Base-by-base conservation (phyloP, 2,888 invertebrate species). In the Phania funesta region DNA sequence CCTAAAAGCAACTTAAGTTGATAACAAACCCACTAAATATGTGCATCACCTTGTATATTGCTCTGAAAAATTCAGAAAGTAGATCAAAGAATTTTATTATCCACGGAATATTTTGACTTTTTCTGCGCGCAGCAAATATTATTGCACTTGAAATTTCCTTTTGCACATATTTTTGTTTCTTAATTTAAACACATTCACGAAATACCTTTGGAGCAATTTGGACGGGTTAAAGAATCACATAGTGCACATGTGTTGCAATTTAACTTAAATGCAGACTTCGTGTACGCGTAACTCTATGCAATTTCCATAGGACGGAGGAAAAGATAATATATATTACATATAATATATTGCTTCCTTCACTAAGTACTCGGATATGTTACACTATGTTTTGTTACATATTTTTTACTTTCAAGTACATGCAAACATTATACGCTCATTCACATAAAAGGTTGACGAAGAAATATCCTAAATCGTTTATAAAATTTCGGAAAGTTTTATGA, bases 361-460 rank as follows among this genome's bases (percentile, higher is more conserved):
- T 52, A 56, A 50, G 26, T 44, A 56, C 60, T 48, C 8, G 58
- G 54, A 24, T 67, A 56, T 38, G 11, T 46, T 79, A 74, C 67
- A 46, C 74, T 54, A 56, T 54, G 56, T 38, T 32, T 22, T 32
- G 24, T 62, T 64, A 73, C 4, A 38, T 20, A 11, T 75, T 46
- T 41, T 60, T 48, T 13, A 46, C 54, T 11, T 52, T 20, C 44
- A 26, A 35, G 9, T 16, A 71, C 32, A 64, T 16, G 24, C 60
- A 68, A n/a, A 35, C 64, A 74, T 70, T 64, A 62, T 58, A n/a
- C 46, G 68, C 62, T 67, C 62, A 62, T 62, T 54, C 35, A 50
- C 74, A 29, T 68, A 74, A 48, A 24, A 13, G 64, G 48, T 64
- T 65, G 24, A 64, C 48, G 35, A 56, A 9, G 24, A 13, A 18